Evolutionary conservation across 2,113 vertebrate genomes (phyloP).

Genomic region (Apeltes quadracus): DNA sequence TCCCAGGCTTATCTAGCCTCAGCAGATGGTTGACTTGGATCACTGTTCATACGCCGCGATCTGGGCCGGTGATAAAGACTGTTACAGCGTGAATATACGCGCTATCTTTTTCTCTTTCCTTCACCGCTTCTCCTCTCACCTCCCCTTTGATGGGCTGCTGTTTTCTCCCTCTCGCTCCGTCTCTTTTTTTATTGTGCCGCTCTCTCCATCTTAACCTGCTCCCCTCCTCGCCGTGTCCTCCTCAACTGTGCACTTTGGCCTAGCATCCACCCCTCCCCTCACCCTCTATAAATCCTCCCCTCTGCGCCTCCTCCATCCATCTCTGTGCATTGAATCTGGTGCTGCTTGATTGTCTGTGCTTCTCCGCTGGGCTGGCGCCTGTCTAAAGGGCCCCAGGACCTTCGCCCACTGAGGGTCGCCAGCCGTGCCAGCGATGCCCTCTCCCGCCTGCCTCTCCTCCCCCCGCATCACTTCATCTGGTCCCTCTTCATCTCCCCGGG

Average conservation of each 20-base stretch:
- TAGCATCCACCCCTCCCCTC: not conserved
- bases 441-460: constrained; percentile 28
- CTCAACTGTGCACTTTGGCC: constrained; percentile 50
- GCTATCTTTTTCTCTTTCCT: constrained; percentile 58
- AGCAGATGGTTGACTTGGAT: constrained; percentile 99
- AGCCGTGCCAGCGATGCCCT: constrained; percentile 74
- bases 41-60: constrained; percentile 97
- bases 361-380: constrained; percentile 81
- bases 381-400: constrained; percentile 79
- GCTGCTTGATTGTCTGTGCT: constrained; percentile 80
- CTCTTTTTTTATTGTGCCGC: constrained; percentile 16
- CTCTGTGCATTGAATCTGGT: constrained; percentile 77
- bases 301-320: constrained; percentile 61
- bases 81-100: constrained; percentile 68
- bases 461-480: constrained; percentile 45
- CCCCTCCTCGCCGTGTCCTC: constrained; percentile 55
- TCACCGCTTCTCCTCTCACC: constrained; percentile 47
- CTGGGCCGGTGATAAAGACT: constrained; percentile 90
- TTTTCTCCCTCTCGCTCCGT: constrained; percentile 18
- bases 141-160: constrained; percentile 36
- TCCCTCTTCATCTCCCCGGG: constrained; percentile 47
- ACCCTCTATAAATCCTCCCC: constrained; percentile 26
- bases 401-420: constrained; percentile 72
- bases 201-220: constrained; percentile 38
- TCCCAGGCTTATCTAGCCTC: constrained; percentile 97